Evolutionary conservation across 2,797 vertebrate species (phyloP).

Genomic region (Anomalospiza imberbis): DNA sequence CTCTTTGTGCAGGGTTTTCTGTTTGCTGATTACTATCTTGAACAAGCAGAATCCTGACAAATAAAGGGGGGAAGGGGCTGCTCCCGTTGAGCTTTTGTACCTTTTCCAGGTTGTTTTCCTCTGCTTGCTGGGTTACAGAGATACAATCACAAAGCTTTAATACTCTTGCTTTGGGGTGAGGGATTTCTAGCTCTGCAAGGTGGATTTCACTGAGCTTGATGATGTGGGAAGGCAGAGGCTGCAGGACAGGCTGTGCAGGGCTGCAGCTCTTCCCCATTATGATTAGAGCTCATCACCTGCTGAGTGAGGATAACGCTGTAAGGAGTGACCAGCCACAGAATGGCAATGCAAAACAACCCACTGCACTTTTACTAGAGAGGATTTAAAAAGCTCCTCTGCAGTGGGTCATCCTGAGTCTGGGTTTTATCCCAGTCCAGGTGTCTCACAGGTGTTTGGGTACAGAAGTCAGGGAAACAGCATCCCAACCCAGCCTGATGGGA

Average conservation of each 20-base stretch:
- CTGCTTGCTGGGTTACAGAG: background rate
- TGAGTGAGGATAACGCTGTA: background rate
- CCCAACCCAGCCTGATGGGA: background rate
- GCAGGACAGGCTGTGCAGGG: background rate
- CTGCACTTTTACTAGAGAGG: background rate
- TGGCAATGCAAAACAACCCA: background rate
- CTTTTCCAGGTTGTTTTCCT: background rate
- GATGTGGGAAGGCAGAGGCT: background rate
- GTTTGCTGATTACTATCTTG: background rate
- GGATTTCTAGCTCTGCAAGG: background rate
- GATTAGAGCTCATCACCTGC: rapidly evolving
- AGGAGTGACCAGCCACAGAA: background rate
- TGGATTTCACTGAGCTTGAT: background rate
- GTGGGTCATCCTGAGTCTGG: background rate
- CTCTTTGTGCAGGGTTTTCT: background rate
- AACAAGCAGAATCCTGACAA: background rate
- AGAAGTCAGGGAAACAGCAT: background rate
- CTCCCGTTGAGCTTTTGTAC: background rate
- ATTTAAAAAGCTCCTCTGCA: background rate
- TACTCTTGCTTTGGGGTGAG: background rate
- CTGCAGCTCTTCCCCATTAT: background rate
- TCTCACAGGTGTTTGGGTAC: background rate
- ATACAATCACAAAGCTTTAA: background rate
- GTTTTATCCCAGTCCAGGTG: background rate
- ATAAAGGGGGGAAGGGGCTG: background rate